Evolutionary conservation across 2,113 vertebrate species (phyloP).

Genomic region (Capra hircus): DNA sequence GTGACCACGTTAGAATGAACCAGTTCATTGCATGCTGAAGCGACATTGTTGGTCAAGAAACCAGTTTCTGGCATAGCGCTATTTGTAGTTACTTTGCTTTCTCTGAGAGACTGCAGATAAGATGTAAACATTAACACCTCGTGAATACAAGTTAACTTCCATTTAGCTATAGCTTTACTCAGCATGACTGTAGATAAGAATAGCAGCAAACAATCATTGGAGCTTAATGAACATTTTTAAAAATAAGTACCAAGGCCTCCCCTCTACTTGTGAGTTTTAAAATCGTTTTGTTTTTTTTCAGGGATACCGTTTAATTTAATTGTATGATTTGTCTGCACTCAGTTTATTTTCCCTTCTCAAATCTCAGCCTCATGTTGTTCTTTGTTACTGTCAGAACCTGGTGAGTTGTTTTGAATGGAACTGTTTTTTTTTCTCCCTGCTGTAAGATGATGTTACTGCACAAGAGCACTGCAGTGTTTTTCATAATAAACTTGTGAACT

Average conservation of each 20-base stretch:
- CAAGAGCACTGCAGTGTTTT: slow-evolving; percentile 84
- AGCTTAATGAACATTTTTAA: slow-evolving; percentile 88
- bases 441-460: slow-evolving; percentile 85
- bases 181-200: slow-evolving; percentile 93
- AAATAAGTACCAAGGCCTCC: slow-evolving; percentile 83
- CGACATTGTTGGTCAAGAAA: slow-evolving; percentile 86
- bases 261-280: slow-evolving; percentile 83
- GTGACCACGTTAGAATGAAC: slow-evolving; percentile 86
- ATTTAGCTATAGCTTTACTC: slow-evolving; percentile 90
- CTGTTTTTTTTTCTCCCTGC: slow-evolving; percentile 75
- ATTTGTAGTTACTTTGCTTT: slow-evolving; percentile 93
- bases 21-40: slow-evolving; percentile 90
- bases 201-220: slow-evolving; percentile 89
- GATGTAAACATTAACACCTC: slow-evolving; percentile 89
- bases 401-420: slow-evolving; percentile 84
- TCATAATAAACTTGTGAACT: slow-evolving; percentile 90
- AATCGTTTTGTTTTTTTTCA: slow-evolving; percentile 86
- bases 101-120: slow-evolving; percentile 87
- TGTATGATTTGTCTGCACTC: slow-evolving; percentile 84
- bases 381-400: slow-evolving; percentile 84
- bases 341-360: slow-evolving; percentile 77
- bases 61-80: slow-evolving; percentile 89
- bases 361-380: slow-evolving; percentile 78
- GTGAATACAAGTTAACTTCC: slow-evolving; percentile 87
- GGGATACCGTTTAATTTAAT: slow-evolving; percentile 89